Evolutionary conservation across 2,888 invertebrate species (phyloP).

Genomic region (Nectonema munidae): DNA sequence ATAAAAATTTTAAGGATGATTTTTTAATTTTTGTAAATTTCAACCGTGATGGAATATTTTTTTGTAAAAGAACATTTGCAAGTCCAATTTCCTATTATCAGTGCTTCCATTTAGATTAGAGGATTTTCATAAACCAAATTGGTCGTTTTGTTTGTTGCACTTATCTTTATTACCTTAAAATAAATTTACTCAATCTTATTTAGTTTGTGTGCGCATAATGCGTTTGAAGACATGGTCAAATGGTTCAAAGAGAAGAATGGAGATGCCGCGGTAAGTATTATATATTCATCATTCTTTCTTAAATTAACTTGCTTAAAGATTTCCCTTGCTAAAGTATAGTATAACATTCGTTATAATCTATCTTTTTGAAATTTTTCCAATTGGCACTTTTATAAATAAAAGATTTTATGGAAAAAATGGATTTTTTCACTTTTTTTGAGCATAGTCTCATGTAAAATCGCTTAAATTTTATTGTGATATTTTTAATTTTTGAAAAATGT

Average conservation of each 20-base stretch:
- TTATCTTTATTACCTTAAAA: constrained; percentile 6
- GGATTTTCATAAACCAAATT: constrained; percentile 25
- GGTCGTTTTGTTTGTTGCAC: background rate
- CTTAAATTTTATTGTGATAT: no score
- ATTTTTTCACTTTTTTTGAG: no score
- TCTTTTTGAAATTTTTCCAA: constrained; percentile 11
- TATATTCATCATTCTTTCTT: constrained; percentile 7
- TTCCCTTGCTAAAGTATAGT: no score
- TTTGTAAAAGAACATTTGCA: no score
- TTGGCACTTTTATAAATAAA: no score
- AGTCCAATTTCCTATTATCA: no score
- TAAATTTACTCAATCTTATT: constrained; percentile 14
- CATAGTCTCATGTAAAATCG: no score
- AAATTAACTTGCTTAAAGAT: constrained; percentile 8
- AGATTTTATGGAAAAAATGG: no score
- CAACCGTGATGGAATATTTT: no score
- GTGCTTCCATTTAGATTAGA: constrained; percentile 69
- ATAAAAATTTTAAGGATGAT: no score
- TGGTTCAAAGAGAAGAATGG: constrained; percentile 41
- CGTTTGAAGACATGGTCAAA: constrained; percentile 62
- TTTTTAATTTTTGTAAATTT: no score
- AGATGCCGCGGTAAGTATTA: constrained; percentile 51
- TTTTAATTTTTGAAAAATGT: no score
- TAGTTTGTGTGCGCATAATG: constrained; percentile 60
- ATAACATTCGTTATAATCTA: background rate